Base-by-base conservation (phyloP, 2,113 vertebrate species). In the Polyodon spathula region DNA sequence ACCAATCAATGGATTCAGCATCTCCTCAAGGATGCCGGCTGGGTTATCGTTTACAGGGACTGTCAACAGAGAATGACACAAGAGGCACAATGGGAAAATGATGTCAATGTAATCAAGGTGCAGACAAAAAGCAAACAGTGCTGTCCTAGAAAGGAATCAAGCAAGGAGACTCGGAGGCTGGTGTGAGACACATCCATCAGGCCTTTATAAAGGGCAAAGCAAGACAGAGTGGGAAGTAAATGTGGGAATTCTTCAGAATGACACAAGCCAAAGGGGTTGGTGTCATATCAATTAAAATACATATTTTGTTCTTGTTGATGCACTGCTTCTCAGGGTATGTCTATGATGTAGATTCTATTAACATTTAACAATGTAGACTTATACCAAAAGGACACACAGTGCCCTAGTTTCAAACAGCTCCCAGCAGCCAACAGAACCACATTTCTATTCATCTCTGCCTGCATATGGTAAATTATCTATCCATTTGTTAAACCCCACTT, bases 21-120 rank as follows among this genome's bases (percentile, higher is more conserved):
- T 74, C 75, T 81, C 75, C 73, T 71, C 84, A 90, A 88, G 85
- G 86, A 83, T 84, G 79, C 17, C 9, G 62, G 73, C 74, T 73
- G 76, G 70, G 80, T 80, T 80, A 74, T 78, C 62, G 73, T 75
- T 77, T 75, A 75, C 66, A 73, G 78, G 70, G 70, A 70, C 75
- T 85, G 81, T 86, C 85, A 88, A 87, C 76, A 81, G 71, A 84
- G 84, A 88, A 81, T 82, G 81, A 86, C 81, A 83, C 73, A 48
- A 63, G 75, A 85, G 74, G 80, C 75, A 71, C 75, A 76, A 76
- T 81, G 77, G 75, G 78, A 84, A 84, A 84, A 77, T 73, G 77
- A 74, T 86, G 82, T 82, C 86, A 85, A 74, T 84, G 85, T 84
- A 84, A 86, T 87, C 82, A 87, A 75, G 74, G 65, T 82, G 68